Percentiles rank a stretch among this genome's conserved stretches.
Conservation (phyloP, 2,113 vertebrate genomes). For the Apeltes quadracus region DNA sequence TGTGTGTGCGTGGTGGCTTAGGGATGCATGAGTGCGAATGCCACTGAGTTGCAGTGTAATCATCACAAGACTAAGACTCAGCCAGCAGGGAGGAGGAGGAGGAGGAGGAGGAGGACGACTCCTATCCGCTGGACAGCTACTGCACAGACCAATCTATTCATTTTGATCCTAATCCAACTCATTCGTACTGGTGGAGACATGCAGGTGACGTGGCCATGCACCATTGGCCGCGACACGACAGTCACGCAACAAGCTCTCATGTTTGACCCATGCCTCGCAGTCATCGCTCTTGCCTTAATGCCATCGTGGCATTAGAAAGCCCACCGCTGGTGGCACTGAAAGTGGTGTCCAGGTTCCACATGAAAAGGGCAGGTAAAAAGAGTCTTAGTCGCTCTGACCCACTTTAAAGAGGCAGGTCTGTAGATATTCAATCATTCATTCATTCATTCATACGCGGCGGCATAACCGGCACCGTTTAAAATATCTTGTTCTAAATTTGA, state of each 20-base stretch:
- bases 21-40: conserved; percentile 31
- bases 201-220: conserved; percentile 1
- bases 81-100: conserved; percentile 12
- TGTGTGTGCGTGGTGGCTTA: not conserved
- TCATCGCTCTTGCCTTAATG: conserved; percentile 67
- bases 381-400: too few relatives aligned
- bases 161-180: conserved; percentile 51
- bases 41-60: conserved; percentile 40
- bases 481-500: not conserved
- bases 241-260: conserved; percentile 56
- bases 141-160: conserved; percentile 23
- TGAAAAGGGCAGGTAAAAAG: not conserved
- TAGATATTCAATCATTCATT: not conserved
- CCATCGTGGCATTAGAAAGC: too few relatives aligned
- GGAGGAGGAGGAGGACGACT: conserved; percentile 13
- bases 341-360: not conserved
- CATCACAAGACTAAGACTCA: conserved; percentile 33
- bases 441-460: conserved; percentile 16
- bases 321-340: conserved; percentile 6
- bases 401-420: conserved; percentile 18
- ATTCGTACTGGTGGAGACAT: conserved; percentile 15
- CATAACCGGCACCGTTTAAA: not conserved
- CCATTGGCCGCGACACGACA: not conserved
- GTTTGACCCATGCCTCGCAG: conserved; percentile 58
- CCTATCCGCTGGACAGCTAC: conserved; percentile 36